Conservation (phyloP, 2,797 vertebrate species). For the Chromis chromis region DNA sequence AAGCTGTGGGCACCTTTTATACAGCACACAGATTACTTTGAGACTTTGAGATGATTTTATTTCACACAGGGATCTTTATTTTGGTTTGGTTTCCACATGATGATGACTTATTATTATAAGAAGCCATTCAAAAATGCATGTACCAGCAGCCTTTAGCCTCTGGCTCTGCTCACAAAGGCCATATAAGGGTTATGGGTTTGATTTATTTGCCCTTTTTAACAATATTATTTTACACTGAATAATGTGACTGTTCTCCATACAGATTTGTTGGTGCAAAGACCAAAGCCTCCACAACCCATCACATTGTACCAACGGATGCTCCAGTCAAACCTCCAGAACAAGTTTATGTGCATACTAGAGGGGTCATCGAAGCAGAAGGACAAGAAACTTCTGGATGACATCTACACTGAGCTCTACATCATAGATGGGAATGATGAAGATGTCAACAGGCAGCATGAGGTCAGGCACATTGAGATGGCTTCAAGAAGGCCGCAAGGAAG, state of each 20-base stretch:
- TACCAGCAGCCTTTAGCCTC: no score
- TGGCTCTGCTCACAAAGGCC: no score
- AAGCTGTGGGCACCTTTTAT: no score
- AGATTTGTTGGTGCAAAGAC: background rate
- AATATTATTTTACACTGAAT: background rate
- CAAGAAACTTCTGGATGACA: constrained; percentile 34
- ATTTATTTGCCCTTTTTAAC: no score
- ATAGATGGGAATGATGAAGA: constrained; percentile 6
- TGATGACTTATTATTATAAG: no score
- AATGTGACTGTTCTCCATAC: background rate
- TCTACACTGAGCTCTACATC: constrained; percentile 48
- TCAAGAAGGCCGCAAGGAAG: background rate
- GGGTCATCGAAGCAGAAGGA: constrained; percentile 16
- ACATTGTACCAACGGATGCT: background rate
- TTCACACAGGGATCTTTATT: no score
- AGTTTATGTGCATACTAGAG: constrained; percentile 30
- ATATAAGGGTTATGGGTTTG: no score
- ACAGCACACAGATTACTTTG: no score
- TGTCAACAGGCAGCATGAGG: background rate
- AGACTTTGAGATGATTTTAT: no score
- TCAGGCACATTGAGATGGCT: background rate
- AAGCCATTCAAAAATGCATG: no score
- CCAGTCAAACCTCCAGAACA: constrained; percentile 20
- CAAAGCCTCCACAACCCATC: background rate
- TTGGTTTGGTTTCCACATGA: no score